Percentiles rank a stretch among this genome's conserved stretches.
phyloP scores from a whole-genome alignment of 2,797 vertebrate species.

The Limnodromus scolopaceus region DNA sequence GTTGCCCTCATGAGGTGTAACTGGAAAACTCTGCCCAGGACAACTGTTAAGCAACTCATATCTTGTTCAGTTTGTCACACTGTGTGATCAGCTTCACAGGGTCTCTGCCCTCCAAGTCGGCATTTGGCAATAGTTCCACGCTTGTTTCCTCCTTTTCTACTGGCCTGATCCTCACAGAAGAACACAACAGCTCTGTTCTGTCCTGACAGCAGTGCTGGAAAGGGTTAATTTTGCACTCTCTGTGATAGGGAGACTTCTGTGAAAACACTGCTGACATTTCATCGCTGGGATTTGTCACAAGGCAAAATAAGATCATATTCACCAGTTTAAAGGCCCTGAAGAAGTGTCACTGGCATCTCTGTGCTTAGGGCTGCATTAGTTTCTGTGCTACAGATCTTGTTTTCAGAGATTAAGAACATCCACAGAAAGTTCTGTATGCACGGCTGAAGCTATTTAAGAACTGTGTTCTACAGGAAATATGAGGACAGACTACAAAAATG shows the following conservation, averaged over 20 bases:
- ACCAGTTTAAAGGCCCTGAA: conserved; percentile 21
- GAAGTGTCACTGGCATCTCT: conserved; percentile 12
- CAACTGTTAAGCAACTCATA: not conserved
- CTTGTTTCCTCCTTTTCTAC: not conserved
- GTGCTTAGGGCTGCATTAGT: not conserved
- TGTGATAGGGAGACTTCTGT: not conserved
- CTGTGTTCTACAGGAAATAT: not conserved
- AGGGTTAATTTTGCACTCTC: conserved; percentile 14
- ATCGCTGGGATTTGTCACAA: conserved; percentile 50
- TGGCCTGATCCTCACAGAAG: not conserved
- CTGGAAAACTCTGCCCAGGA: not conserved
- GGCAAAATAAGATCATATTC: conserved; percentile 16
- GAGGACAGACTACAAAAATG: not conserved
- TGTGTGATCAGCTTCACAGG: not conserved
- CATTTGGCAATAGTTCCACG: not conserved
- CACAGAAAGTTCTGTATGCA: conserved; percentile 33
- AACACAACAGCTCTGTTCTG: not conserved
- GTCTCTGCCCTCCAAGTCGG: not conserved
- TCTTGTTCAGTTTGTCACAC: not conserved
- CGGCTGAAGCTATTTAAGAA: conserved; percentile 17
- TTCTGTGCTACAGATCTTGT: conserved; percentile 8
- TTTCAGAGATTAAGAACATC: conserved; percentile 34
- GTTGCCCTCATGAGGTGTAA: not conserved
- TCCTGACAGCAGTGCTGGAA: not conserved
- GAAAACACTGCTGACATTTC: conserved; percentile 51